Evolutionary conservation across 2,888 invertebrate species (phyloP), one percentile per base, ranked within the genome.

Genomic region (Thymelicus acteon): DNA sequence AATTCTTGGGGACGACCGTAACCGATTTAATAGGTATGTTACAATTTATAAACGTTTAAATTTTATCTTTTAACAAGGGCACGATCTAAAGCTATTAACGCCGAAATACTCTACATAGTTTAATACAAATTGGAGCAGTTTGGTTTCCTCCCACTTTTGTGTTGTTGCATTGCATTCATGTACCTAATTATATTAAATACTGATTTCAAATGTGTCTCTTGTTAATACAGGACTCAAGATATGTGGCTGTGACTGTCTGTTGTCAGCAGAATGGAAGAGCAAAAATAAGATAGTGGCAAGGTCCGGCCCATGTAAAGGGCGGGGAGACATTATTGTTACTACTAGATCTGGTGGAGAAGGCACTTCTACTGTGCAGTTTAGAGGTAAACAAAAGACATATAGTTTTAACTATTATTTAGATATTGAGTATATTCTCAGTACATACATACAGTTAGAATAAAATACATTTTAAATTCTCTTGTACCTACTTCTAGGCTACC

Each of bases 241-340:
- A 80, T 99, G 99, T 91, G 99, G 98, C 0, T 97, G 97, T 77
- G 99, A 99, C 84, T 99, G 99, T 83, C 92, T 98, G 44, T 89
- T 99, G 69, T 98, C 99, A 13, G 98, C 98, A 0, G 99, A 99
- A 94, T 99, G 99, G 99, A 98, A 98, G 84, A 98, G 99, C 1
- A 95, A 97, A 47, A 99, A 98, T 85, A 99, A 99, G 94, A 98
- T 99, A 75, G 96, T 99, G 65, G 99, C 99, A 0, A 96, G 99
- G 71, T 98, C 99, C 6, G 99, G 99, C 0, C 97, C 98, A 1
- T 97, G 97, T 44, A 98, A 98, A 85, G 97, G 98, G 6, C 95
- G 97, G 74, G 98, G 99, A 2, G 98, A 99, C 85, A 97, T 99
- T 72, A 96, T 98, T 82, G 97, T 98, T 0, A 97, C 97, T 0